Percentiles rank a stretch among this genome's conserved stretches.
Evolutionary conservation across 2,797 vertebrate genomes (phyloP).

Genomic region (Melanotaenia parkinsoni): DNA sequence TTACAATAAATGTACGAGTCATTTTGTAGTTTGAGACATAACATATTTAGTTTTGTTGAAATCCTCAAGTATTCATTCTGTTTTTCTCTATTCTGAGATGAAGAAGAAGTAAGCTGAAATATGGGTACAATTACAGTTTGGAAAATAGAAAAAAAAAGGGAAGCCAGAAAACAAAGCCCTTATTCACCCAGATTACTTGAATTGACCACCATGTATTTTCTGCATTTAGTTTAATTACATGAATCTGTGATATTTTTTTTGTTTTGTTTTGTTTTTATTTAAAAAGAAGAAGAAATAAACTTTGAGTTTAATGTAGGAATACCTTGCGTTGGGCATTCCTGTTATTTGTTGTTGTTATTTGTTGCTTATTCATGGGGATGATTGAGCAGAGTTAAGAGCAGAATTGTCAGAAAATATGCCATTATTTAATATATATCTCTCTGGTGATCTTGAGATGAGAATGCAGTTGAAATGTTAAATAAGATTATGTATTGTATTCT

Average conservation of each 20-base stretch:
- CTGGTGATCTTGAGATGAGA: no score
- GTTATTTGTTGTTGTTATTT: slow-evolving; percentile 13
- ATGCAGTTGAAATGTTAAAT: no score
- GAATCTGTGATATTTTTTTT: slow-evolving; percentile 37
- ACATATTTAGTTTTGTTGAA: slow-evolving; percentile 16
- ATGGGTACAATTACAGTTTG: slow-evolving; percentile 5
- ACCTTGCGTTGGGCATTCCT: slow-evolving; percentile 13
- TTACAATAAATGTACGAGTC: slow-evolving; percentile 21
- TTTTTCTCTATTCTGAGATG: slow-evolving; percentile 16
- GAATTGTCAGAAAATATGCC: neutral
- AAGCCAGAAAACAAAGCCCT: neutral
- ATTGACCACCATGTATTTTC: slow-evolving; percentile 21
- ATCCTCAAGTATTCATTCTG: slow-evolving; percentile 2
- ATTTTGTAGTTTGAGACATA: slow-evolving; percentile 8
- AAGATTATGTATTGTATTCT: no score
- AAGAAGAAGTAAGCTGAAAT: neutral
- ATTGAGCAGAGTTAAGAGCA: neutral
- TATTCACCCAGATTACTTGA: slow-evolving; percentile 20
- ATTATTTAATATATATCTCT: neutral
- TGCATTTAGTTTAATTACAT: no score
- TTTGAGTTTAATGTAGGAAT: slow-evolving; percentile 20
- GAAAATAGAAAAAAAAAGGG: slow-evolving; percentile 12
- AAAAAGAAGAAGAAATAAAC: slow-evolving; percentile 13
- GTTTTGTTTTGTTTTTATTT: slow-evolving; percentile 29
- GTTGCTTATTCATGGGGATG: neutral